These are phyloP conservation scores for Drosophila tani DNA, from an alignment of 1,140 invertebrate species.

Conservation along the genomic window DNA sequence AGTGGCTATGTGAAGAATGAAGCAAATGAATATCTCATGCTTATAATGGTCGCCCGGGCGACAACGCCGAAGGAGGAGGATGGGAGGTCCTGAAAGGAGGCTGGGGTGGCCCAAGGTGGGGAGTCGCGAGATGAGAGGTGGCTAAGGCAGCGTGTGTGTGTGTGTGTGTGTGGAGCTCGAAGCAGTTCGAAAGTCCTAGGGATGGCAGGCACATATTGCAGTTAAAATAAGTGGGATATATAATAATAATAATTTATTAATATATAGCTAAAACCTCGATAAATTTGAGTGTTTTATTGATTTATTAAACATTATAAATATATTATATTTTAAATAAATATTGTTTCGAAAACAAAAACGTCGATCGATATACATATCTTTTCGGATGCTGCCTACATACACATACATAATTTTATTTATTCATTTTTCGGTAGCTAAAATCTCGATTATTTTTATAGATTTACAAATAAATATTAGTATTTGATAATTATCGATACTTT, in stretches of 20 bases:
- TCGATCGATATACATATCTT: too few relatives aligned
- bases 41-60: conserved; percentile 78
- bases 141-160: background rate
- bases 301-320: too few relatives aligned
- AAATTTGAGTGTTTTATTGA: too few relatives aligned
- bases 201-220: background rate
- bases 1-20: conserved; percentile 78
- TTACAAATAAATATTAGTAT: too few relatives aligned
- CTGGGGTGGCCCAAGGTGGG: conserved; percentile 17
- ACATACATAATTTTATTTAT: too few relatives aligned
- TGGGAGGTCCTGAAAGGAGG: background rate
- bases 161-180: background rate
- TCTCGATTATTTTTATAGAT: too few relatives aligned
- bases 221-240: too few relatives aligned
- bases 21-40: conserved; percentile 81
- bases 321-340: too few relatives aligned
- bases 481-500: background rate
- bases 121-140: conserved; percentile 20
- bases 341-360: too few relatives aligned
- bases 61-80: conserved; percentile 36
- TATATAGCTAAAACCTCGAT: too few relatives aligned
- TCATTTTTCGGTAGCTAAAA: background rate
- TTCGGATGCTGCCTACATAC: too few relatives aligned
- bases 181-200: conserved; percentile 18
- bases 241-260: too few relatives aligned